Evolutionary conservation across 2,888 invertebrate genomes (phyloP).

Genomic region (Volucella inanis): DNA sequence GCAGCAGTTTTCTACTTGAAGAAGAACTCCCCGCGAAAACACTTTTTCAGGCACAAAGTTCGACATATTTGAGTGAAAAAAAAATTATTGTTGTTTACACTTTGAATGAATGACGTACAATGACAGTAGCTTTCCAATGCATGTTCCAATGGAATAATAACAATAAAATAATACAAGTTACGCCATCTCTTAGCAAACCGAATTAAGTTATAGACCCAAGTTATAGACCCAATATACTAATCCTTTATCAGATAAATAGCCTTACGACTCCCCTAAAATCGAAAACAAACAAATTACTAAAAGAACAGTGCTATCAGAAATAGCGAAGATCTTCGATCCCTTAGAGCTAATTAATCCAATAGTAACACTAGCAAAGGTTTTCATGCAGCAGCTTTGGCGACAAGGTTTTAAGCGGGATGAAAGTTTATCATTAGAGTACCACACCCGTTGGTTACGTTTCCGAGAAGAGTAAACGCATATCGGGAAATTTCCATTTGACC

Average conservation of each 20-base stretch:
- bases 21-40: too few relatives aligned
- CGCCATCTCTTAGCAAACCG: too few relatives aligned
- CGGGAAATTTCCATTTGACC: conserved; percentile 5
- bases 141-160: too few relatives aligned
- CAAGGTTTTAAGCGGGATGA: not conserved
- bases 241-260: conserved; percentile 9
- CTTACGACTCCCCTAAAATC: conserved; percentile 15
- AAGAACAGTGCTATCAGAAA: conserved; percentile 20
- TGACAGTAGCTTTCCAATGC: too few relatives aligned
- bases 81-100: too few relatives aligned
- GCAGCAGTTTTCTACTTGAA: too few relatives aligned
- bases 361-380: conserved; percentile 14
- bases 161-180: too few relatives aligned
- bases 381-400: conserved; percentile 22
- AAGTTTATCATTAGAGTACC: not conserved
- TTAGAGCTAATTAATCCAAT: conserved; percentile 2
- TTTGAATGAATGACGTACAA: too few relatives aligned
- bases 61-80: too few relatives aligned
- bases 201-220: too few relatives aligned
- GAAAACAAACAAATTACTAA: not conserved
- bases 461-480: conserved; percentile 18
- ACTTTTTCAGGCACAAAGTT: too few relatives aligned
- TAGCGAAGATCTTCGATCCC: not conserved
- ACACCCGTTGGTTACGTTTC: conserved; percentile 23
- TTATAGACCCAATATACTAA: too few relatives aligned